Conservation (phyloP, 2,888 invertebrate genomes). For the Tillus elongatus region DNA sequence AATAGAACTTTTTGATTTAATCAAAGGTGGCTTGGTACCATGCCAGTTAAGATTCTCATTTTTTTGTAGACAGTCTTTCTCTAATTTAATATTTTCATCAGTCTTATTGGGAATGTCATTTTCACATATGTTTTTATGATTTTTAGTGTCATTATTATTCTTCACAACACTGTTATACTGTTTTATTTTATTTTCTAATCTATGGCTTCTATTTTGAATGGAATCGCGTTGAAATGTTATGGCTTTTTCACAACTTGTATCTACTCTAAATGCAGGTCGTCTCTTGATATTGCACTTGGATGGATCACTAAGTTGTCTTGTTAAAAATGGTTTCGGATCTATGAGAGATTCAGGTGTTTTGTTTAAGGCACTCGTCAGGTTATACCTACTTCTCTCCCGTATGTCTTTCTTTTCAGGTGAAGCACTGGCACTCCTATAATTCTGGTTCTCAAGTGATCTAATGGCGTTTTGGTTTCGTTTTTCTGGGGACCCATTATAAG, state of each 20-base stretch:
- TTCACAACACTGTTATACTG: slow-evolving; percentile 29
- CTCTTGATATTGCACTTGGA: slow-evolving; percentile 45
- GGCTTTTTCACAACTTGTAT: slow-evolving; percentile 32
- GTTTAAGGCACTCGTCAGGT: not conserved
- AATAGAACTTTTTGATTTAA: slow-evolving; percentile 30
- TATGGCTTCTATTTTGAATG: slow-evolving; percentile 23
- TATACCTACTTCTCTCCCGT: too few species aligned
- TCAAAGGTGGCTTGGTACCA: slow-evolving; percentile 20
- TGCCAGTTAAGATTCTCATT: not conserved
- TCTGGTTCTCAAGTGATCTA: too few species aligned
- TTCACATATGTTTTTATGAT: slow-evolving; percentile 8
- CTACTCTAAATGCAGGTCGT: slow-evolving; percentile 49
- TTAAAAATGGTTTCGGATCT: slow-evolving; percentile 19
- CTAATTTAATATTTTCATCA: not conserved
- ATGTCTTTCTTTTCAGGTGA: too few species aligned
- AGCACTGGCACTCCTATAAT: too few species aligned
- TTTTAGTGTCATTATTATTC: slow-evolving; percentile 27
- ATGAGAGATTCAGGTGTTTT: too few species aligned
- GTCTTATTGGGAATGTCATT: slow-evolving; percentile 7
- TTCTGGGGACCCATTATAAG: too few species aligned
- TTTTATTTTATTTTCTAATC: slow-evolving; percentile 28
- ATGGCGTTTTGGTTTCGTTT: slow-evolving; percentile 13
- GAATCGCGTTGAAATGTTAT: slow-evolving; percentile 23
- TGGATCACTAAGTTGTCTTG: slow-evolving; percentile 41
- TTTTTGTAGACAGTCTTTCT: not conserved